A percentile compares a stretch with the other conserved stretches of the same genome.
phyloP scores from a whole-genome alignment of 2,797 vertebrate species.

The Simalia tracyae region DNA sequence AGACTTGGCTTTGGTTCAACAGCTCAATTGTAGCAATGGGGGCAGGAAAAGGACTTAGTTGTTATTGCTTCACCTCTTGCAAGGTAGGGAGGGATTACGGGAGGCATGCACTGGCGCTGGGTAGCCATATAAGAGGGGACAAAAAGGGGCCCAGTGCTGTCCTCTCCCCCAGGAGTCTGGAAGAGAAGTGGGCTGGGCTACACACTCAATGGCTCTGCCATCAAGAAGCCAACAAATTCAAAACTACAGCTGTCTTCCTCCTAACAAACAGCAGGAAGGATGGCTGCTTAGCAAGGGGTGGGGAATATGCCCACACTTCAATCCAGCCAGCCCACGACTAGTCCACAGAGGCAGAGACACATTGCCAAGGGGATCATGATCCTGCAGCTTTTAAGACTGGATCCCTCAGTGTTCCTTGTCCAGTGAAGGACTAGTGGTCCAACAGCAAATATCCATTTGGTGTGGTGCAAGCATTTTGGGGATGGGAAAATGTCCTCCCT shows the following conservation, averaged over 20 bases:
- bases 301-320: background rate
- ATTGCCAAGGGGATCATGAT: background rate
- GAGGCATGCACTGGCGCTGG: background rate
- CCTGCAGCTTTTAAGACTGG: background rate
- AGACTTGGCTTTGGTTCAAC: constrained; percentile 31
- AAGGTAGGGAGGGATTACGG: background rate
- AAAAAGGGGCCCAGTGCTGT: background rate
- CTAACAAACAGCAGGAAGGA: background rate
- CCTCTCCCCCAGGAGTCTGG: background rate
- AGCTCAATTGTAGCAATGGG: constrained; percentile 1
- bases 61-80: constrained; percentile 30
- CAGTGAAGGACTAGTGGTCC: background rate
- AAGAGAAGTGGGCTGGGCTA: background rate
- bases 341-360: background rate
- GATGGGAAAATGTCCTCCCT: background rate
- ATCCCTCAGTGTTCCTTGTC: background rate
- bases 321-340: background rate
- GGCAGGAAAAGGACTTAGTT: background rate
- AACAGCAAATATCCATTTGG: background rate
- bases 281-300: background rate
- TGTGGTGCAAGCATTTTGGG: background rate
- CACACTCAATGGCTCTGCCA: background rate
- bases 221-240: too few relatives aligned
- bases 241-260: background rate
- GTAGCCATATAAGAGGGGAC: background rate